Evolutionary conservation across 2,888 invertebrate genomes (phyloP), one percentile per base, ranked within the genome.

Genomic region (Erebia palarica): DNA sequence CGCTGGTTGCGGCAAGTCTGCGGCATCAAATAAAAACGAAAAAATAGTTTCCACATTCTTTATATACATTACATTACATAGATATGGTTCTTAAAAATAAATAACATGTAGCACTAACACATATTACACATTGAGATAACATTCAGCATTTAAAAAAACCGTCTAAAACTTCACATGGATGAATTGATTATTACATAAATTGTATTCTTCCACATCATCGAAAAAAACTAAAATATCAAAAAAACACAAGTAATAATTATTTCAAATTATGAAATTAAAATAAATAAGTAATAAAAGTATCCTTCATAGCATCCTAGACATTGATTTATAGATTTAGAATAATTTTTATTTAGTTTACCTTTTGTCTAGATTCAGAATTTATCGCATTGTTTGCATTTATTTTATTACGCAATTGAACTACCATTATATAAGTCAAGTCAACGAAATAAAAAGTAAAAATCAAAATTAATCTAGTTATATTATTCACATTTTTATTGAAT

Each of bases 51-150:
- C 79, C 89, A 88, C 85, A 80, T 89, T 78, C 84, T 91, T 91
- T 92, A 91, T 92, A 91, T 90, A 91, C 83, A 85, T 75, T 84
- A 86, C 83, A 85, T 75, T 84, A 86, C 85, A 87, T 81, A 77
- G 81, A 84, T 84, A 86, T 75, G 82, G 76, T 77, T 81, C 91
- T 91, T 92, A 92, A 80, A 92, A 92, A 87, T 91, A 92, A 90
- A 86, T 89, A 92, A 92, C 91, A 91, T 89, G 90, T 86, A 87
- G 57, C 65, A 77, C 84, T 86, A 63, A 21, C 21, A 87, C 80
- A 75, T 75, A n/a, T 84, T 86, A 88, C 82, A 88, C 79, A 88
- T 82, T 84, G 81, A 84, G 81, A 82, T 85, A 88, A 88, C 86
- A 85, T 84, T 82, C 76, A 79, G 78, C 75, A 27, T 57, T 42